Evolutionary conservation across 2,113 vertebrate genomes (phyloP).

Genomic region (Brachypteracias leptosomus): DNA sequence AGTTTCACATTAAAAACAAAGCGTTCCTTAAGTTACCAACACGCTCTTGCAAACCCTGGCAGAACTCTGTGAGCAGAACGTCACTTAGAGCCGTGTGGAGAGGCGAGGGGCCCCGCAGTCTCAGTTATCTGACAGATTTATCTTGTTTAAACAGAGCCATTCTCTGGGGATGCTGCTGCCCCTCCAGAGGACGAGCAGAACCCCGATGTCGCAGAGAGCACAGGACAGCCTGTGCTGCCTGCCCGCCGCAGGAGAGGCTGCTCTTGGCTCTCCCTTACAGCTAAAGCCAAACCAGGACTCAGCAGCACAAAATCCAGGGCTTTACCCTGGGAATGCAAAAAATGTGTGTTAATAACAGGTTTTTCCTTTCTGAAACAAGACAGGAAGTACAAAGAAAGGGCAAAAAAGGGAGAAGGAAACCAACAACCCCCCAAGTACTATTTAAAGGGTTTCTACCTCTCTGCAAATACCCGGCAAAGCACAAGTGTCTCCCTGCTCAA

Average conservation of each 20-base stretch:
- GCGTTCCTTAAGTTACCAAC: neutral
- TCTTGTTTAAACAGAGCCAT: neutral
- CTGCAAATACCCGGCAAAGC: neutral
- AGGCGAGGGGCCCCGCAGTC: neutral
- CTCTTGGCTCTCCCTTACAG: neutral
- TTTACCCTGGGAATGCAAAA: neutral
- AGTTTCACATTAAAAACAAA: neutral
- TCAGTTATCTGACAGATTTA: neutral
- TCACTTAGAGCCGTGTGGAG: neutral
- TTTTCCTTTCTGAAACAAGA: neutral
- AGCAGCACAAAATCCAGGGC: neutral
- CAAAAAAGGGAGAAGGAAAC: neutral
- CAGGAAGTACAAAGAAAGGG: neutral
- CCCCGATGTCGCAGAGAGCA: neutral
- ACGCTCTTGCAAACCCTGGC: neutral
- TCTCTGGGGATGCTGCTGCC: neutral
- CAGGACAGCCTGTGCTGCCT: neutral
- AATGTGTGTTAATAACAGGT: neutral
- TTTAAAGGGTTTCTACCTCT: neutral
- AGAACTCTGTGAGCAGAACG: neutral
- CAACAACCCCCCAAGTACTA: neutral
- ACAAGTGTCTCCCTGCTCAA: fast-evolving
- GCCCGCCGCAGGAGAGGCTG: neutral
- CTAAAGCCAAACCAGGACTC: neutral
- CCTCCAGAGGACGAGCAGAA: neutral